Evolutionary conservation across 2,797 vertebrate species (phyloP).

Genomic region (Varecia variegata): DNA sequence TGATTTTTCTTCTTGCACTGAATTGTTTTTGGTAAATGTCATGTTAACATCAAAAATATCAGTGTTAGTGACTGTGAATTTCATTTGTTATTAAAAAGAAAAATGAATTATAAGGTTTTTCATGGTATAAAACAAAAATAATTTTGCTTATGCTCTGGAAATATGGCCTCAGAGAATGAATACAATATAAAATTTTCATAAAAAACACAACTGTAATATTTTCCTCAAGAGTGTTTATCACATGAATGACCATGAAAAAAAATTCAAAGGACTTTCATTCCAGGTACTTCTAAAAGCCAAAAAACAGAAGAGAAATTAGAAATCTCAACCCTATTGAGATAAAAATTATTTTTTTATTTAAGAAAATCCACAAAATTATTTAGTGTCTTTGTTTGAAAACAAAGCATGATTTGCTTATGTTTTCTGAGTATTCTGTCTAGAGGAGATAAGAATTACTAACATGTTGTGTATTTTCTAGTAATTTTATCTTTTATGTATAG

Average conservation of each 20-base stretch:
- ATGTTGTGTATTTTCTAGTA: background rate
- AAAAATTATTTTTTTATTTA: background rate
- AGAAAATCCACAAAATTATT: background rate
- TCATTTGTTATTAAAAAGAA: background rate
- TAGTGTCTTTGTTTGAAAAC: background rate
- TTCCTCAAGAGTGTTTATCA: background rate
- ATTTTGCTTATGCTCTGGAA: background rate
- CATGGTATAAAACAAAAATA: background rate
- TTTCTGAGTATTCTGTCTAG: background rate
- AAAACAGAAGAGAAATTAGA: background rate
- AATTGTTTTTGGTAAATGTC: background rate
- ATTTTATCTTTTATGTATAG: background rate
- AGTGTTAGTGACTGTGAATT: constrained; percentile 12
- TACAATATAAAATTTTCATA: background rate
- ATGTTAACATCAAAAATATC: background rate
- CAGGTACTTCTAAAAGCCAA: background rate
- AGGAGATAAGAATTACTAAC: background rate
- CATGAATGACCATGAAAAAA: background rate
- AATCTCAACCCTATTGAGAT: background rate
- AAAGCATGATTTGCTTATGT: background rate
- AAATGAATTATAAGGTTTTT: background rate
- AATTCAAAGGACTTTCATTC: background rate
- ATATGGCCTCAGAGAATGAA: background rate
- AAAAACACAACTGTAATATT: background rate
- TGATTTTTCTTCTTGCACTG: background rate